Evolutionary conservation across 2,797 vertebrate genomes (phyloP), one percentile per base, ranked within the genome.

Genomic region (Octomys mimax): DNA sequence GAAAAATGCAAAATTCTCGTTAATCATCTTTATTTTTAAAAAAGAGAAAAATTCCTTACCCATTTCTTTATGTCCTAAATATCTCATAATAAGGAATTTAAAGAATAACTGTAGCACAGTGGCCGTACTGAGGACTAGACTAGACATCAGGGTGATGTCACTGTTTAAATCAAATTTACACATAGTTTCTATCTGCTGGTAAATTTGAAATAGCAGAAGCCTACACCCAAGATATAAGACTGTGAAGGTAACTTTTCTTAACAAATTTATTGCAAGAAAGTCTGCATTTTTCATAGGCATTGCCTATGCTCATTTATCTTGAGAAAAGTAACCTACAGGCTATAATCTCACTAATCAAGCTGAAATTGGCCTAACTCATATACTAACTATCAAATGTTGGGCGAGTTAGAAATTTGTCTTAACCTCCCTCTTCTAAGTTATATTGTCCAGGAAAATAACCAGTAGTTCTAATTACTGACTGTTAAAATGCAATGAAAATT

Each of bases 1-100:
- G n/a, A 92, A 85, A 94, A 94, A 82, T 83, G 54, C 28, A 83
- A 73, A 61, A 46, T 77, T 85, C 59, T 77, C 2, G 26, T 11
- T 88, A 85, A 92, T 62, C 52, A 46, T 6, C 7, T 79, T 82
- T 62, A 64, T 6, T 70, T 77, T 31, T 9, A 75, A n/a, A 91
- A 61, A 81, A 59, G 4, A 89, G 46, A 66, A 49, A 90, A 94
- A 61, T 52, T 91, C 19, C 46, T 85, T 89, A 16, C 11, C 54
- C 14, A 12, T 28, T 71, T 49, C 46, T 94, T 90, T 75, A 59
- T 42, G 1, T 42, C 13, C 26, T 86, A 52, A 66, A 75, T 85
- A 61, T 71, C 66, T 92, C 61, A 73, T 33, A 52, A 39, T 9
- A 42, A 16, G 0, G 1, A 57, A 57, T 18, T 14, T 64, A 31